Percentiles rank a stretch among this genome's conserved stretches.
Evolutionary conservation across 2,113 vertebrate species (phyloP).

Genomic region (Lucifuga dentata): DNA sequence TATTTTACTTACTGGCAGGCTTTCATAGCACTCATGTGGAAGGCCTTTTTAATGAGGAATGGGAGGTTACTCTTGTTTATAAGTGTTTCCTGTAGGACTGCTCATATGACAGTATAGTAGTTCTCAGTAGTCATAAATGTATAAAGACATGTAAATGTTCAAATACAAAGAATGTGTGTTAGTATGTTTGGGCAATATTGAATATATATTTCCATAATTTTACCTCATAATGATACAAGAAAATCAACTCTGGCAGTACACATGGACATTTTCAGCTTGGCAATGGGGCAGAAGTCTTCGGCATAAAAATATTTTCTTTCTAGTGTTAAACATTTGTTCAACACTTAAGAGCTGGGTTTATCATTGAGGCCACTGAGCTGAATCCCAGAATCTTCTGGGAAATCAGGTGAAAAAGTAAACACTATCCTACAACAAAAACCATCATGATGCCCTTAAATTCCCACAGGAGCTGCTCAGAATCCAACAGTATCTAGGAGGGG

Average conservation of each 20-base stretch:
- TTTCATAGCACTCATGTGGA: slow-evolving; percentile 15
- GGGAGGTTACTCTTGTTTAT: background rate
- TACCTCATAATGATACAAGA: background rate
- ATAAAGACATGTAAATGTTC: too few species aligned
- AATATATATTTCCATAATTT: too few species aligned
- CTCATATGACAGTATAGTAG: background rate
- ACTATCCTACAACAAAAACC: slow-evolving; percentile 13
- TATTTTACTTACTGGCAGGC: slow-evolving; percentile 17
- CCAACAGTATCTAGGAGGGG: slow-evolving; percentile 3
- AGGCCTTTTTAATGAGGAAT: slow-evolving; percentile 1
- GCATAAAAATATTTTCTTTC: background rate
- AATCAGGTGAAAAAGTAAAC: slow-evolving; percentile 32
- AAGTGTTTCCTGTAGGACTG: background rate
- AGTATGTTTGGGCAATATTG: too few species aligned
- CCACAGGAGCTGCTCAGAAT: slow-evolving; percentile 24
- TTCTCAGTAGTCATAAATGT: too few species aligned
- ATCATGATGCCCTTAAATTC: slow-evolving; percentile 16
- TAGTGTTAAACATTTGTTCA: background rate
- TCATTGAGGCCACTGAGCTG: slow-evolving; percentile 3
- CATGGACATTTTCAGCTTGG: background rate
- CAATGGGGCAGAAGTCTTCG: background rate
- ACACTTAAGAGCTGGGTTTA: background rate
- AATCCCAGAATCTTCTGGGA: background rate
- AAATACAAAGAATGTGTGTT: too few species aligned
- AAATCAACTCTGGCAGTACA: background rate